phyloP scores from a whole-genome alignment of 2,888 invertebrate genomes.

The Pterobdella sp. region DNA sequence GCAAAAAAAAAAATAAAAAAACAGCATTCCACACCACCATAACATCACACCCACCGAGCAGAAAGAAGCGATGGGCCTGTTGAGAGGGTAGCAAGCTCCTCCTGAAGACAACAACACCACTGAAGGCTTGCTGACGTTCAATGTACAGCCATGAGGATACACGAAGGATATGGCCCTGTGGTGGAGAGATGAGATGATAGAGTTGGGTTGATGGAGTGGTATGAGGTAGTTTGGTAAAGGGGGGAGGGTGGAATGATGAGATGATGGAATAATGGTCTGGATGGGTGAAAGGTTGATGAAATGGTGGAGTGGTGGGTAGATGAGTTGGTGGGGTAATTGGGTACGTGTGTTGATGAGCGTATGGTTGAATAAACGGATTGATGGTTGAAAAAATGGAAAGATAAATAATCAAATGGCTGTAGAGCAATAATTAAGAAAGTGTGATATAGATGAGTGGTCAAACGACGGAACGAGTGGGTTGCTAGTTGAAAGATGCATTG shows the following conservation, averaged over 20 bases:
- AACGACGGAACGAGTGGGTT: too few species aligned
- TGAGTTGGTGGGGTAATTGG: not conserved
- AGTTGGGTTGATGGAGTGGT: not conserved
- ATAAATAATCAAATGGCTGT: too few species aligned
- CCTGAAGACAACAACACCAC: slow-evolving; percentile 82
- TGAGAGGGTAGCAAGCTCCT: slow-evolving; percentile 83
- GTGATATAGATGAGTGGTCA: too few species aligned
- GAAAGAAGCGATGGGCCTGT: slow-evolving; percentile 74
- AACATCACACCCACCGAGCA: slow-evolving; percentile 51
- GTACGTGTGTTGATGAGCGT: too few species aligned
- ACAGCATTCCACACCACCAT: not conserved
- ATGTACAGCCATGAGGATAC: slow-evolving; percentile 88
- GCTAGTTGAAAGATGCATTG: too few species aligned
- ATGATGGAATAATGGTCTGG: not conserved
- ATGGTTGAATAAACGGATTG: too few species aligned
- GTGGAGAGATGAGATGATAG: not conserved
- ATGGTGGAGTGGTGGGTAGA: not conserved
- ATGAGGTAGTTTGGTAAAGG: not conserved
- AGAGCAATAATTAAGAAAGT: too few species aligned
- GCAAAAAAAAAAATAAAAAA: not conserved
- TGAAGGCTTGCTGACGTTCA: slow-evolving; percentile 83
- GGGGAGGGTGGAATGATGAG: not conserved
- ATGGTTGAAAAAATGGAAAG: too few species aligned
- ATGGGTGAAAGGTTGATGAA: not conserved
- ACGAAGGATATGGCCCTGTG: slow-evolving; percentile 65